phyloP scores from a whole-genome alignment of 2,113 vertebrate species.

The Urocynchramus pylzowi region DNA sequence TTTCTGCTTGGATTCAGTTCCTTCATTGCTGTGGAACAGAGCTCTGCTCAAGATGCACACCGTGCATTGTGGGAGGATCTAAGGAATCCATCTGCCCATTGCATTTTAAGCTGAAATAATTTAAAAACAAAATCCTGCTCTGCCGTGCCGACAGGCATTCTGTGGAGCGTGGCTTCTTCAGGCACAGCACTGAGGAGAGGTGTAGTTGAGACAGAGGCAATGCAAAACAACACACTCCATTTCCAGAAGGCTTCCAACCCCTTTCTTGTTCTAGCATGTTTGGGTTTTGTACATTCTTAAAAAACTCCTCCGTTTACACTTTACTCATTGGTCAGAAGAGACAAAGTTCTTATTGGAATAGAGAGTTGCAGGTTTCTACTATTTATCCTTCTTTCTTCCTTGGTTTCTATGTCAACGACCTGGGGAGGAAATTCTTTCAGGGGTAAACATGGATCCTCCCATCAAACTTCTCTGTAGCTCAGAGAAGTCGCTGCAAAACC shows the following conservation, averaged over 20 bases:
- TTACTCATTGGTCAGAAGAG: neutral
- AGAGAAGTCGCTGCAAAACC: neutral
- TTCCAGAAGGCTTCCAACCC: neutral
- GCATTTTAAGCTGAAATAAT: neutral
- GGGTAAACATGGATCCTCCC: neutral
- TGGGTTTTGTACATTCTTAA: neutral
- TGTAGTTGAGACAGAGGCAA: neutral
- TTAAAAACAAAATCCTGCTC: neutral
- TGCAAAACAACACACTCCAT: neutral
- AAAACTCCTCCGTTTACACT: neutral
- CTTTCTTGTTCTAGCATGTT: neutral
- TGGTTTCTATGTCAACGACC: neutral
- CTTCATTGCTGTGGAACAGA: neutral
- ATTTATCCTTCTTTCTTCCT: neutral
- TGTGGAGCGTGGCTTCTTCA: neutral
- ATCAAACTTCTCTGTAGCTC: neutral
- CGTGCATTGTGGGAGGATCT: no score
- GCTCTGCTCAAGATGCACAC: neutral
- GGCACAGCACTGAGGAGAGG: neutral
- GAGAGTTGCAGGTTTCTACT: neutral
- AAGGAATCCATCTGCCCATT: neutral
- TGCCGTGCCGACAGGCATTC: neutral
- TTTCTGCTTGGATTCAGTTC: neutral
- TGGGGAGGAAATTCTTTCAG: neutral
- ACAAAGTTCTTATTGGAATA: neutral